phyloP scores from a whole-genome alignment of 2,113 vertebrate species.

The Caranx melampygus region DNA sequence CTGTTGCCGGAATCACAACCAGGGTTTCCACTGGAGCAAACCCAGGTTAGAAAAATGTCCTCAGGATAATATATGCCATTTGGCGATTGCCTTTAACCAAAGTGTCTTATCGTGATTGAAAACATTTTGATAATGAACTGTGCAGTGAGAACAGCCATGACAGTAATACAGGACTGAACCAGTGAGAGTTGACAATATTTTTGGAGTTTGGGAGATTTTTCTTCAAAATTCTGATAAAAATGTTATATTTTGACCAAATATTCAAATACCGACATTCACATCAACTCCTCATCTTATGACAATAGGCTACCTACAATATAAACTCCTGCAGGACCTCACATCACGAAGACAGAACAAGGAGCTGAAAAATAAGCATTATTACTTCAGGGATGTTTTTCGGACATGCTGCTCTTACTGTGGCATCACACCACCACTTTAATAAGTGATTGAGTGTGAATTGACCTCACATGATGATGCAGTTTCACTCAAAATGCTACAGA shows the following conservation, averaged over 20 bases:
- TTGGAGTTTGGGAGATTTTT: not conserved
- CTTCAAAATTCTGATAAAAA: not conserved
- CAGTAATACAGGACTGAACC: not conserved
- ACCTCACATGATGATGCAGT: not conserved
- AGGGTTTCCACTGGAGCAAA: conserved; percentile 28
- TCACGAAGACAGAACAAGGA: not conserved
- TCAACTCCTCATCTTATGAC: not conserved
- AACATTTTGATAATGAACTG: conserved; percentile 50
- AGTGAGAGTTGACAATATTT: not conserved
- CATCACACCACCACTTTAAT: not conserved
- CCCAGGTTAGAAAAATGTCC: conserved; percentile 58
- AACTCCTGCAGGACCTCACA: not conserved
- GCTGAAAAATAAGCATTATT: not conserved
- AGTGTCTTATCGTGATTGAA: conserved; percentile 61
- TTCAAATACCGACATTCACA: not conserved
- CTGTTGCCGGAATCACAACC: conserved; percentile 61
- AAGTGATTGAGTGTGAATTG: not conserved
- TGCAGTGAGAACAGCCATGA: conserved; percentile 10
- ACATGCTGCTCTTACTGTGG: not conserved
- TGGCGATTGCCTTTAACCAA: conserved; percentile 65
- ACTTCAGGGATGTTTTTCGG: not conserved
- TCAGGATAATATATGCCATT: conserved; percentile 65
- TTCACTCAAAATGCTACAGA: conserved; percentile 7
- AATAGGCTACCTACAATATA: not conserved
- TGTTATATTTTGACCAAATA: not conserved